These are phyloP conservation scores for Montipora foliosa DNA, from an alignment of 64 coral and sea anemone species.

Conservation along the genomic window DNA sequence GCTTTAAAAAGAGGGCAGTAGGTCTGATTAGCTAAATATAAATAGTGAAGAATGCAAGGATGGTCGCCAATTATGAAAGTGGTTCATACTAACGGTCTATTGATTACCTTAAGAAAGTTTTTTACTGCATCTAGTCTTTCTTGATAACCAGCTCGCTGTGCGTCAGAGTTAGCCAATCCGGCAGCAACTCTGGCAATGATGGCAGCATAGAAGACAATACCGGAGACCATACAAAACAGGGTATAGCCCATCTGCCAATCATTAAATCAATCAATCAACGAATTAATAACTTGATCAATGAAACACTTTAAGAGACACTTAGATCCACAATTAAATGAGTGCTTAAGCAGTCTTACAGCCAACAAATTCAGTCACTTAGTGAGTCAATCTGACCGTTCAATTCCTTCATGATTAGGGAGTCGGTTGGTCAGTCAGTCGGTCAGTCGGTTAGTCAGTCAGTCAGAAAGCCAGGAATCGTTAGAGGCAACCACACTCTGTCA, in stretches of 20 bases:
- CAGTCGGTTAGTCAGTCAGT: neutral
- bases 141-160: conserved; percentile 91
- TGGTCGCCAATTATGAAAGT: too few relatives aligned
- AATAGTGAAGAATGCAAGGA: too few relatives aligned
- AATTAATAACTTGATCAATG: neutral
- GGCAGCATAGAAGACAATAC: conserved; percentile 90
- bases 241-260: conserved; percentile 79
- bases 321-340: too few relatives aligned
- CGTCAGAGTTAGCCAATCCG: conserved; percentile 86
- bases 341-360: neutral
- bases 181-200: conserved; percentile 95
- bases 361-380: neutral
- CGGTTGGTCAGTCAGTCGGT: neutral
- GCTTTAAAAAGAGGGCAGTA: too few relatives aligned
- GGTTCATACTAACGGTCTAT: too few relatives aligned
- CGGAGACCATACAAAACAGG: conserved; percentile 80
- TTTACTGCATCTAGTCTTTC: conserved; percentile 80
- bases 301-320: too few relatives aligned
- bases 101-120: conserved; percentile 76
- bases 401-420: too few relatives aligned
- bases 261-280: neutral
- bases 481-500: too few relatives aligned
- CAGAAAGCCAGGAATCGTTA: too few relatives aligned
- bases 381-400: neutral
- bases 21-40: too few relatives aligned